Evolutionary conservation across 2,888 invertebrate genomes (phyloP).

Genomic region (Sthenelais limicola): DNA sequence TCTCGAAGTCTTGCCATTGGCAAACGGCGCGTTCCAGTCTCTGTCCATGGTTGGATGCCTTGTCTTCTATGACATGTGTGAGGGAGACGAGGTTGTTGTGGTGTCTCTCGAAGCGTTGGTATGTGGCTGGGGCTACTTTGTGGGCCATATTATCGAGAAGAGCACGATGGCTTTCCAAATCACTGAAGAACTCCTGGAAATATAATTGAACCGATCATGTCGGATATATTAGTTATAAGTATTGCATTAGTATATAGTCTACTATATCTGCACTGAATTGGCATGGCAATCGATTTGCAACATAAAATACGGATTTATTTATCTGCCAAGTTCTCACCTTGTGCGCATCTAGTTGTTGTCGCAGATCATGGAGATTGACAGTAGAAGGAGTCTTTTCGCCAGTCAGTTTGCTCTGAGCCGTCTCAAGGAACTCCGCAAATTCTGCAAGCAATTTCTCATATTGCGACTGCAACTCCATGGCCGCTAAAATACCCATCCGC

Average conservation of each 20-base stretch:
- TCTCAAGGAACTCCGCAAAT: constrained; percentile 67
- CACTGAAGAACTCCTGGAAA: constrained; percentile 67
- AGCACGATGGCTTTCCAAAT: constrained; percentile 67
- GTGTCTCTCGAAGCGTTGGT: constrained; percentile 55
- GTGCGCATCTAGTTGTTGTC: constrained; percentile 65
- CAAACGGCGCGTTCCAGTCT: constrained; percentile 60
- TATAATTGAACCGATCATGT: no score
- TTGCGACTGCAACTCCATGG: constrained; percentile 63
- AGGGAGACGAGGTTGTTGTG: constrained; percentile 59
- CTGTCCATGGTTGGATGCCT: constrained; percentile 65
- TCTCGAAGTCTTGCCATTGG: constrained; percentile 64
- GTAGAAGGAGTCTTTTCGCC: constrained; percentile 54
- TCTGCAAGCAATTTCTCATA: constrained; percentile 68
- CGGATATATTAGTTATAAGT: no score
- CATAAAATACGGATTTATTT: neutral
- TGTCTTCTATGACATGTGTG: constrained; percentile 64
- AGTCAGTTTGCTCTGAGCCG: constrained; percentile 65
- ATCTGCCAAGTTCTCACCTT: constrained; percentile 55
- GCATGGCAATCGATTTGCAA: no score
- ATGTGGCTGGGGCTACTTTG: constrained; percentile 61
- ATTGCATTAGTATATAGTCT: no score
- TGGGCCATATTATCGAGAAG: constrained; percentile 64
- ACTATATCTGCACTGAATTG: no score
- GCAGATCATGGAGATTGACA: constrained; percentile 63
- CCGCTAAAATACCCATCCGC: constrained; percentile 57